These are phyloP conservation scores for Temnothorax curvispinosus DNA, from an alignment of 1,140 invertebrate genomes.

Conservation along the genomic window DNA sequence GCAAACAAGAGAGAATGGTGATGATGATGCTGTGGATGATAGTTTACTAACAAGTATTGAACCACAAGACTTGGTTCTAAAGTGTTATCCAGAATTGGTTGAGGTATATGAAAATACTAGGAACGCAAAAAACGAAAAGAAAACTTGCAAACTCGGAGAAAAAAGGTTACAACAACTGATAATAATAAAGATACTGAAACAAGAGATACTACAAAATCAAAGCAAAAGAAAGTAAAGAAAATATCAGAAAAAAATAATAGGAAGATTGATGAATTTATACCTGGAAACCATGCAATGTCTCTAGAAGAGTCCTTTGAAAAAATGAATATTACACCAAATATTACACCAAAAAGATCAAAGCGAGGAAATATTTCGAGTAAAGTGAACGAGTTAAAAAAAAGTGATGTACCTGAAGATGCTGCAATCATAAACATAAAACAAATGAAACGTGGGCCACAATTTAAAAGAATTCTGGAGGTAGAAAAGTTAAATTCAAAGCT, in stretches of 20 bases:
- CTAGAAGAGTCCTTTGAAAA: constrained; percentile 77
- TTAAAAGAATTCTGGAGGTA: constrained; percentile 74
- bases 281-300: constrained; percentile 37
- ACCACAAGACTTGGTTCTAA: constrained; percentile 87
- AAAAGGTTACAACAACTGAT: constrained; percentile 79
- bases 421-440: neutral
- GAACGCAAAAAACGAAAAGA: constrained; percentile 85
- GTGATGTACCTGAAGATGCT: neutral
- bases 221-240: constrained; percentile 66
- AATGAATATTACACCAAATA: constrained; percentile 37
- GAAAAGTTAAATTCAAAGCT: constrained; percentile 74
- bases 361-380: neutral
- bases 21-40: constrained; percentile 78
- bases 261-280: constrained; percentile 82
- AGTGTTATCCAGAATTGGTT: constrained; percentile 90
- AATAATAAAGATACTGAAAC: constrained; percentile 68
- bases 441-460: constrained; percentile 75
- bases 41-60: constrained; percentile 88
- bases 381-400: neutral
- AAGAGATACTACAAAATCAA: constrained; percentile 60
- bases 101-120: constrained; percentile 87
- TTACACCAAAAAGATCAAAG: constrained; percentile 77
- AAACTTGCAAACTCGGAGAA: constrained; percentile 85
- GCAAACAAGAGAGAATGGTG: constrained; percentile 73
- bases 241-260: constrained; percentile 64